These are phyloP conservation scores for Clarias magur DNA, from an alignment of 2,113 vertebrate genomes.

Conservation along the genomic window DNA sequence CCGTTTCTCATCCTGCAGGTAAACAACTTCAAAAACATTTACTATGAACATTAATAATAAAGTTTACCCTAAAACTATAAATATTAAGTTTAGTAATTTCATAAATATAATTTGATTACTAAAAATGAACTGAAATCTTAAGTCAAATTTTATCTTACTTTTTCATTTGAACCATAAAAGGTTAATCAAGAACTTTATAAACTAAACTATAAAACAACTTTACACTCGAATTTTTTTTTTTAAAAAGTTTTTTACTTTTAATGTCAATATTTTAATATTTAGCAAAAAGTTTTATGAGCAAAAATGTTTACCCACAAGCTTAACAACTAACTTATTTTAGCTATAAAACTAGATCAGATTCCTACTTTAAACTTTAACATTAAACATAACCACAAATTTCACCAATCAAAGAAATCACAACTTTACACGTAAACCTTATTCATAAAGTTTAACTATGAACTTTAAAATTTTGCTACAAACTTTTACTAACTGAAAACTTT, in stretches of 20 bases:
- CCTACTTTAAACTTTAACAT: not conserved
- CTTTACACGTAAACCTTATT: not conserved
- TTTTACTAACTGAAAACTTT: too few species aligned
- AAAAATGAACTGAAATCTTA: too few species aligned
- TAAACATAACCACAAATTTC: too few species aligned
- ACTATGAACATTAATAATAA: not conserved
- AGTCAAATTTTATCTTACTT: too few species aligned
- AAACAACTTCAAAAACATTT: conserved; percentile 5
- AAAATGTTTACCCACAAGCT: not conserved
- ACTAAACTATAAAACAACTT: too few species aligned
- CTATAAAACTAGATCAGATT: too few species aligned
- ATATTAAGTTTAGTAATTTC: not conserved
- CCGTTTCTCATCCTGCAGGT: conserved; percentile 83
- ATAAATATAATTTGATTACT: too few species aligned
- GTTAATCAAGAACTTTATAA: not conserved
- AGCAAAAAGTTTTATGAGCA: not conserved
- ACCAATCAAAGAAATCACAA: too few species aligned
- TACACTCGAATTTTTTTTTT: too few species aligned
- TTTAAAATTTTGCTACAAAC: not conserved
- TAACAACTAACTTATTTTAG: not conserved
- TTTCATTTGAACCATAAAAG: not conserved
- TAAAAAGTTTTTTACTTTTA: too few species aligned
- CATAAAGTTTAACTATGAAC: not conserved
- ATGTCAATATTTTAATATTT: too few species aligned
- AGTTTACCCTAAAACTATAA: not conserved